These are phyloP conservation scores for Thumatha senex DNA, from an alignment of 2,888 invertebrate species.

Conservation along the genomic window DNA sequence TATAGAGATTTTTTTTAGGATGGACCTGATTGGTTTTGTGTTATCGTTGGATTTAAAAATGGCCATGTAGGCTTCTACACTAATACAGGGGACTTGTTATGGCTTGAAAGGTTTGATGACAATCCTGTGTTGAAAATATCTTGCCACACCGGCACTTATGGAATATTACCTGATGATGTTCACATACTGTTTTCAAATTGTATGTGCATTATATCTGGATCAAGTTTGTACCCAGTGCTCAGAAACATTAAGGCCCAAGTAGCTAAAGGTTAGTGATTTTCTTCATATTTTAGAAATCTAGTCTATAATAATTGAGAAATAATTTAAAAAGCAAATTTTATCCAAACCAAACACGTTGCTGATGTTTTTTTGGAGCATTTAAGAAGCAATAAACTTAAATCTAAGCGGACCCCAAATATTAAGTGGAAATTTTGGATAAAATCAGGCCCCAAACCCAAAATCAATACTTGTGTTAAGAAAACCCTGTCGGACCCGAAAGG, in stretches of 20 bases:
- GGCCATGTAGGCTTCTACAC: conserved; percentile 95
- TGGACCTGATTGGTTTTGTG: conserved; percentile 96
- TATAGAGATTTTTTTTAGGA: conserved; percentile 67
- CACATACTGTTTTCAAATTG: conserved; percentile 88
- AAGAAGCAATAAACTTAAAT: too few species aligned
- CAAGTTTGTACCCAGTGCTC: conserved; percentile 90
- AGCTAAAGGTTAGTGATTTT: conserved; percentile 85
- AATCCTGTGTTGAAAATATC: conserved; percentile 91
- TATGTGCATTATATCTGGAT: conserved; percentile 89
- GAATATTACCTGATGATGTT: conserved; percentile 86
- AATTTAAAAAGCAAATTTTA: too few species aligned
- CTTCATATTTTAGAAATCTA: too few species aligned
- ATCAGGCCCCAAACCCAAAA: too few species aligned
- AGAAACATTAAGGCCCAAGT: conserved; percentile 90
- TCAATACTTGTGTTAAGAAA: too few species aligned
- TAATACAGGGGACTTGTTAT: conserved; percentile 91
- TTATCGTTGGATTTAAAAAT: conserved; percentile 92
- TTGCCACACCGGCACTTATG: conserved; percentile 86
- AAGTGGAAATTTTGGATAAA: too few species aligned
- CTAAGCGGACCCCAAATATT: too few species aligned
- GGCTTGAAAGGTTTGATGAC: conserved; percentile 93
- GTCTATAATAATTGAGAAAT: too few species aligned
- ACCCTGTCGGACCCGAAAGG: too few species aligned
- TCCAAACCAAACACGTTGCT: too few species aligned
- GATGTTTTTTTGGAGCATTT: too few species aligned